Percentiles rank a stretch among this genome's conserved stretches.
These are phyloP conservation scores for Cydia fagiglandana DNA, from an alignment of 1,140 invertebrate genomes.

Conservation along the genomic window DNA sequence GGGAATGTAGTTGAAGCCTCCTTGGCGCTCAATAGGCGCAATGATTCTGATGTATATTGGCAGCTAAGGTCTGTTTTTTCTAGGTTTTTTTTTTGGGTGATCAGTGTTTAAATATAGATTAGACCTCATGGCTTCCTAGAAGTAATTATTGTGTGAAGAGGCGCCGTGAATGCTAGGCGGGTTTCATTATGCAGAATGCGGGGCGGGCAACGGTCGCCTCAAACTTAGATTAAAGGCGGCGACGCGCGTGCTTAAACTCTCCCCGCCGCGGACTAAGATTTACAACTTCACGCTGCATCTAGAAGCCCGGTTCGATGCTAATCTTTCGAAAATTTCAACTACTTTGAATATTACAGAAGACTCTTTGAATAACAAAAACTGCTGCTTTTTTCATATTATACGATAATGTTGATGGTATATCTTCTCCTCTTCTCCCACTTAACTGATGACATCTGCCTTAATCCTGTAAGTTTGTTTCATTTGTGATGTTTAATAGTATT, in stretches of 20 bases:
- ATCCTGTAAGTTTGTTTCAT: too few relatives aligned
- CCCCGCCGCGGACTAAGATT: conserved; percentile 66
- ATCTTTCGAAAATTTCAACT: conserved; percentile 27
- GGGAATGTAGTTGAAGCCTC: too few relatives aligned
- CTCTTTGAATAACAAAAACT: conserved; percentile 2
- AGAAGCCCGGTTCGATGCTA: conserved; percentile 35
- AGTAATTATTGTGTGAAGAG: conserved; percentile 59
- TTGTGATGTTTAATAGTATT: too few relatives aligned
- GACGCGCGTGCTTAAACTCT: conserved; percentile 73
- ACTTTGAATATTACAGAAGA: conserved; percentile 17
- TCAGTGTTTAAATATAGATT: conserved; percentile 41
- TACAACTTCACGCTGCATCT: conserved; percentile 58
- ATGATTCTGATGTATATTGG: not conserved
- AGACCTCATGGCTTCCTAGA: conserved; percentile 38
- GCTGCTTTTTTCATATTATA: not conserved
- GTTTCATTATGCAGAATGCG: conserved; percentile 74
- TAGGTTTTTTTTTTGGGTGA: not conserved
- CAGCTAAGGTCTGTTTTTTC: not conserved
- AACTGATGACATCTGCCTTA: too few relatives aligned
- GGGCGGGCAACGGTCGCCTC: conserved; percentile 56
- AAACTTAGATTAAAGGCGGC: conserved; percentile 77
- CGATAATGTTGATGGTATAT: not conserved
- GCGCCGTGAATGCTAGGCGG: conserved; percentile 59
- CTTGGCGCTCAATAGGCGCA: too few relatives aligned
- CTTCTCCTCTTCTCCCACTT: too few relatives aligned